Conservation (phyloP, 2,888 invertebrate species). For the Tenthredo distinguenda region DNA sequence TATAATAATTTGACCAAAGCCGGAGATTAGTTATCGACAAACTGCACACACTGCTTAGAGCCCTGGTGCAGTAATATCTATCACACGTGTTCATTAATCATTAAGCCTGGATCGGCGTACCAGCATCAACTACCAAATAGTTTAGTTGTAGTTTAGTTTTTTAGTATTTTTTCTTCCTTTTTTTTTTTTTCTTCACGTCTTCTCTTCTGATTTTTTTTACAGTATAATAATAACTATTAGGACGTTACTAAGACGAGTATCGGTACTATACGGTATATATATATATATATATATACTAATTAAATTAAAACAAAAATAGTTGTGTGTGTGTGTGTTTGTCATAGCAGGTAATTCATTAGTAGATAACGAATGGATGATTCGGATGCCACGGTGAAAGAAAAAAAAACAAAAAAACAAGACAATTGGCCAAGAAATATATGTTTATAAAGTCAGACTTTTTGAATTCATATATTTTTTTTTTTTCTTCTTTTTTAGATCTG, state of each 20-base stretch:
- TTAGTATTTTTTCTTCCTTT: background rate
- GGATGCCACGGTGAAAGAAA: too few species aligned
- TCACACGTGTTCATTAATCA: constrained; percentile 31
- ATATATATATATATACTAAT: background rate
- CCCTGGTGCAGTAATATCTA: constrained; percentile 39
- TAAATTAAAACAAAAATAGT: too few species aligned
- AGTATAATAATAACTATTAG: background rate
- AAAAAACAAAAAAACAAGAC: too few species aligned
- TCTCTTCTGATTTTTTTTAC: background rate
- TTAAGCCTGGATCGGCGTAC: constrained; percentile 13
- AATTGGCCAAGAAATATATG: too few species aligned
- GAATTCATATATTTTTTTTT: too few species aligned
- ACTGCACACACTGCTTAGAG: constrained; percentile 15
- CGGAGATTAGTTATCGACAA: constrained; percentile 5
- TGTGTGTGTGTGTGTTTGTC: too few species aligned
- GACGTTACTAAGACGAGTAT: background rate
- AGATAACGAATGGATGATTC: too few species aligned
- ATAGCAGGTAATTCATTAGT: too few species aligned
- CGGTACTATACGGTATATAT: background rate
- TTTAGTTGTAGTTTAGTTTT: background rate
- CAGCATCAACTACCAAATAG: background rate
- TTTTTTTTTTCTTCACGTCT: background rate
- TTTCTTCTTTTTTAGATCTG: background rate
- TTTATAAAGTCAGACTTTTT: too few species aligned
- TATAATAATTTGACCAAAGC: constrained; percentile 15